A percentile compares a stretch with the other conserved stretches of the same genome.
These are phyloP conservation scores for Orchestia grillus DNA, from an alignment of 1,140 invertebrate species.

Conservation along the genomic window DNA sequence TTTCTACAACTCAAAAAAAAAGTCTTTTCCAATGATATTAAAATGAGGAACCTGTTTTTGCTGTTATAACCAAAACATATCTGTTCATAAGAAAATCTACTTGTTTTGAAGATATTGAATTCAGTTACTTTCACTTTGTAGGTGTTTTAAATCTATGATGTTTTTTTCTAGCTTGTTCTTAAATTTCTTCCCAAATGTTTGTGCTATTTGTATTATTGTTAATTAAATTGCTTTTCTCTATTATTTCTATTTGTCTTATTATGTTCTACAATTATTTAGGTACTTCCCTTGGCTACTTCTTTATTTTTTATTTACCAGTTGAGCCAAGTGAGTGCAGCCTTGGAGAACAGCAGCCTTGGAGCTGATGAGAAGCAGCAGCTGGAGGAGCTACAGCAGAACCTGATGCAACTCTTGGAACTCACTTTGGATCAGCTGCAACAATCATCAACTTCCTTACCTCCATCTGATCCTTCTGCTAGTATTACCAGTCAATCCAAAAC, in stretches of 20 bases:
- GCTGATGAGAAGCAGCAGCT: constrained; percentile 5
- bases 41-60: no score
- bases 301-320: background rate
- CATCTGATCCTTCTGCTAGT: background rate
- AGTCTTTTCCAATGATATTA: no score
- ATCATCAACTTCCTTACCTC: background rate
- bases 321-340: background rate
- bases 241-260: background rate
- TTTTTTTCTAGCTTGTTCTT: no score
- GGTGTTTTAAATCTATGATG: no score
- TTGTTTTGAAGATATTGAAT: no score
- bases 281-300: background rate
- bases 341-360: background rate
- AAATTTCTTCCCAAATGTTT: no score
- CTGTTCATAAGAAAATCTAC: no score
- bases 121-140: no score
- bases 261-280: background rate
- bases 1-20: no score
- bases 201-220: no score
- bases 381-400: constrained; percentile 30
- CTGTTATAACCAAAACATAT: no score
- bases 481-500: background rate
- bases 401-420: constrained; percentile 6
- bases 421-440: constrained; percentile 16
- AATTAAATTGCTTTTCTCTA: no score